phyloP scores from a whole-genome alignment of 1,140 invertebrate species.

The Pachypeltis micranthus region DNA sequence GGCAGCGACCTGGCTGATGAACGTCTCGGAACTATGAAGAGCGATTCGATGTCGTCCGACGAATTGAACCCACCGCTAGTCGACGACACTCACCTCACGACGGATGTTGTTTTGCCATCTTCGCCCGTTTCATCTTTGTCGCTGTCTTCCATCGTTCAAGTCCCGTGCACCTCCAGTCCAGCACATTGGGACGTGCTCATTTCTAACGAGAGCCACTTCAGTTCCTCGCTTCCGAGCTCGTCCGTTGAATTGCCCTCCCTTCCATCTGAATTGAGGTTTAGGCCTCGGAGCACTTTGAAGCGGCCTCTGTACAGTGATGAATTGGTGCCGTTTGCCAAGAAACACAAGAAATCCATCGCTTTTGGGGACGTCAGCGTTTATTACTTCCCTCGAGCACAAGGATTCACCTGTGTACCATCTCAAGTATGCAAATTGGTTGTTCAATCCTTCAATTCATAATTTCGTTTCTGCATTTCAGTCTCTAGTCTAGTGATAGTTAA shows the following conservation, averaged over 20 bases:
- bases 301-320: slow-evolving; percentile 22
- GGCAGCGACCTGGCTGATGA: slow-evolving; percentile 39
- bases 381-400: slow-evolving; percentile 89
- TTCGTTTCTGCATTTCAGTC: too few species aligned
- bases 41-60: slow-evolving; percentile 22
- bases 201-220: background rate
- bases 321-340: slow-evolving; percentile 28
- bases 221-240: slow-evolving; percentile 9
- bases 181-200: background rate
- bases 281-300: slow-evolving; percentile 43
- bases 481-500: too few species aligned
- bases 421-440: slow-evolving; percentile 40
- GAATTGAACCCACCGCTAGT: slow-evolving; percentile 12
- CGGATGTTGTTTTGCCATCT: background rate
- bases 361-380: slow-evolving; percentile 90
- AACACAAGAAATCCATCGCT: slow-evolving; percentile 63
- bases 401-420: slow-evolving; percentile 95
- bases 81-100: background rate
- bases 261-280: slow-evolving; percentile 22
- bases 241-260: background rate
- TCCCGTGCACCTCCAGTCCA: slow-evolving; percentile 1
- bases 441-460: background rate
- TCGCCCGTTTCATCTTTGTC: background rate
- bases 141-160: too few species aligned
- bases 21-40: slow-evolving; percentile 24